Conservation (phyloP, 2,888 invertebrate genomes). For the Amblyteles armatorius region DNA sequence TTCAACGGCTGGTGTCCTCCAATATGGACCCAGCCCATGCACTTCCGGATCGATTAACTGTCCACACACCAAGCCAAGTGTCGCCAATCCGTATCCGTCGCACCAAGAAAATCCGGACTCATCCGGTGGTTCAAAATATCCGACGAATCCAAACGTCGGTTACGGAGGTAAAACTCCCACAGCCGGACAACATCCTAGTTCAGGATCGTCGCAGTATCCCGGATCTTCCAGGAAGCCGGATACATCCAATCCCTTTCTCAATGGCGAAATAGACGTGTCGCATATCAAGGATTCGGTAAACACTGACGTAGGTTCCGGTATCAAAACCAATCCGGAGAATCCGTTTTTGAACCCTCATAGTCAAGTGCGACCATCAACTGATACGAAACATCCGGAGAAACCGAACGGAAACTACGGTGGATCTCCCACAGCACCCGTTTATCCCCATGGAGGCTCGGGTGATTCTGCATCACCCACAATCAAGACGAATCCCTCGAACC, state of each 20-base stretch:
- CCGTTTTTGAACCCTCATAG: constrained; percentile 54
- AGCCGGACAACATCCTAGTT: neutral
- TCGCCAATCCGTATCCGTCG: neutral
- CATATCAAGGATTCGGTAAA: constrained; percentile 1
- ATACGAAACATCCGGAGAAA: constrained; percentile 7
- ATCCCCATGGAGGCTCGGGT: constrained; percentile 21
- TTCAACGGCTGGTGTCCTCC: neutral
- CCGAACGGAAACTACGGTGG: neutral
- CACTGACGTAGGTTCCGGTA: neutral
- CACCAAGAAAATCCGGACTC: neutral
- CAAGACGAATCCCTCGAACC: constrained; percentile 35
- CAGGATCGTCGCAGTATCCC: neutral
- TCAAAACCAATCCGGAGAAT: constrained; percentile 44
- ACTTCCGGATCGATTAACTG: neutral
- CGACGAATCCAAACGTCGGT: neutral
- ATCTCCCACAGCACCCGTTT: neutral
- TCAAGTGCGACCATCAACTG: constrained; percentile 29
- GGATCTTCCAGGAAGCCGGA: constrained; percentile 2
- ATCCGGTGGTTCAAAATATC: neutral
- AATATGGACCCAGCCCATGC: neutral
- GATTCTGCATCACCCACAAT: neutral
- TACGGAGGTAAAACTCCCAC: neutral
- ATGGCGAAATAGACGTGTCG: constrained; percentile 49
- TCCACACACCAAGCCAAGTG: neutral
- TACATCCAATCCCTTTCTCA: constrained; percentile 59